Evolutionary conservation across 2,888 invertebrate genomes (phyloP), one percentile per base, ranked within the genome.

Genomic region (Cephus nigrinus): DNA sequence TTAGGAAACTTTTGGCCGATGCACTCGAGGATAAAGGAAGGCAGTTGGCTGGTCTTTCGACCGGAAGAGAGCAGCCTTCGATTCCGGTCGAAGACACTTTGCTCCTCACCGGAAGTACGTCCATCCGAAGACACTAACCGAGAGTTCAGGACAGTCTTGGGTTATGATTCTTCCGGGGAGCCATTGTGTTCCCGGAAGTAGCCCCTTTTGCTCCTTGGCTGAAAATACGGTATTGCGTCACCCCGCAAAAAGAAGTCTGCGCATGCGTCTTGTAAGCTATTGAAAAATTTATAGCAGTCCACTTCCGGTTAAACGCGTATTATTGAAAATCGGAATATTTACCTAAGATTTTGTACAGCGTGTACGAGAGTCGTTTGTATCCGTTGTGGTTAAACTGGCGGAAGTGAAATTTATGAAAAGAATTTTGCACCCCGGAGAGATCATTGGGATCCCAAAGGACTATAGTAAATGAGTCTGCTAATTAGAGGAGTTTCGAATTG

Each of bases 21-120:
- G 69, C 36, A 79, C 71, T 75, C n/a, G 33, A 35, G 74, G 77
- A 84, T 83, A 78, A 72, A 80, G 83, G 81, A 83, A 82, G 82
- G 80, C 80, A 84, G 87, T 87, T 85, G 87, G 87, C 81, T 83
- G 85, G 79, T 79, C 84, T 81, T 33, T 85, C 84, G 79, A 83
- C 82, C 83, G 87, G 83, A 85, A 87, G 32, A 32, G 72, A 73
- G 80, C 81, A 78, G 80, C 81, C 82, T 81, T 86, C 82, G 84
- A 84, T 86, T 86, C 84, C 84, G 81, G 78, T 85, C 78, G 80
- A 78, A 79, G 79, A 77, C 77, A 76, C 82, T 81, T 86, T 81
- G 83, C 84, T 86, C 85, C 84, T 84, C 80, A 78, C 84, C 78
- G 80, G 78, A 79, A 78, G 75, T 77, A 78, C 40, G 74, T 36